Base-by-base conservation (phyloP, 2,797 vertebrate species). In the Myotis findleyi region DNA sequence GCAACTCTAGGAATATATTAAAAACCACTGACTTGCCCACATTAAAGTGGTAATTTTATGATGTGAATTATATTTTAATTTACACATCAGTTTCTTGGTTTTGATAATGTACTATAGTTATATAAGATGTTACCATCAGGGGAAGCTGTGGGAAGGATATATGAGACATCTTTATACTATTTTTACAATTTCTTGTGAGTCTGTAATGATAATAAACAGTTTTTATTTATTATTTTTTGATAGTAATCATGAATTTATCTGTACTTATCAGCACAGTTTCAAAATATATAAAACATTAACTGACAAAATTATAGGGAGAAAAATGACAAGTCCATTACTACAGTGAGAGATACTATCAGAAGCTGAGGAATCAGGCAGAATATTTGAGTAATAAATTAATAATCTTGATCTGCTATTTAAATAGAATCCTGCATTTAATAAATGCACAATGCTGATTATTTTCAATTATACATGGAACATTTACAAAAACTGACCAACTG, bases 341-440 rank as follows among this genome's bases (percentile, higher is more conserved):
- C 38, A 17, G 27, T 73, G 12, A 93, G 68, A 86, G 51, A 59
- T 14, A 82, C 9, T 47, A 75, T 2, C 69, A 77, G 71, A 93
- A 87, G 23, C 77, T 71, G 14, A 57, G 33, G 4, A 75, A 77
- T 69, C 38, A 64, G 27, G 59, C 7, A 87, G 86, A 81, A 81
- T 55, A 55, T 55, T 55, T 55, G 44, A 51, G 62, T 41, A 88
- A 84, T 51, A 55, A 57, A 68, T 91, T 44, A 90, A 81, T 47
- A 33, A 55, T 33, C 51, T 59, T 81, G 36, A 91, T 36, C 51
- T 87, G 36, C 36, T 53, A 55, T 62, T 79, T 83, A 83, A 41
- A 94, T 17, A 87, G 41, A 93, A 84, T 55, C 7, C 47, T 85
- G 11, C 4, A 85, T 64, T 93, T 80, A 88, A 95, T 80, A 93